A percentile compares a stretch with the other conserved stretches of the same genome.
These are phyloP conservation scores for Hydrozoanthus tunicans DNA, from an alignment of 64 coral and sea anemone genomes.

Conservation along the genomic window DNA sequence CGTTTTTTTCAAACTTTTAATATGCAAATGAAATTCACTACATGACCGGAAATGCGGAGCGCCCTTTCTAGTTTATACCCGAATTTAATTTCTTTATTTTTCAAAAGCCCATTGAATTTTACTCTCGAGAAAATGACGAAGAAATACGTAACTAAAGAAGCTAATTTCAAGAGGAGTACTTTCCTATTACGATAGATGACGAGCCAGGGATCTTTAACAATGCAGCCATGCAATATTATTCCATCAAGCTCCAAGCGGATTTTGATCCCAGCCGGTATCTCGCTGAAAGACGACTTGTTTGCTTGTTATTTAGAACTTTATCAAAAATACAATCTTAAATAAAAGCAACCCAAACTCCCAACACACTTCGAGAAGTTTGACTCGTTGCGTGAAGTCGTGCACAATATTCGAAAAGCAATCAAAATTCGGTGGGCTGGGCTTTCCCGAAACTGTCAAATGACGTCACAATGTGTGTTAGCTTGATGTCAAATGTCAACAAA, in stretches of 20 bases:
- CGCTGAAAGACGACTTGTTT: background rate
- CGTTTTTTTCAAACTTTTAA: background rate
- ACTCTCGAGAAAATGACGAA: slow-evolving; percentile 1
- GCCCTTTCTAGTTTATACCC: background rate
- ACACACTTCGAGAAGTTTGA: background rate
- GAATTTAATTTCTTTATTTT: background rate
- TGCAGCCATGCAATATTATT: background rate
- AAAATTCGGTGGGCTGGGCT: slow-evolving; percentile 65
- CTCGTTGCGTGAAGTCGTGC: background rate
- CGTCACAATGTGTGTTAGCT: slow-evolving; percentile 94
- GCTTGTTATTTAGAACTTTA: slow-evolving; percentile 2
- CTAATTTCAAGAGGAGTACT: slow-evolving; percentile 10
- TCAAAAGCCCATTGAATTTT: background rate
- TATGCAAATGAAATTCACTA: background rate
- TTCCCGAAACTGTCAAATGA: slow-evolving; percentile 89
- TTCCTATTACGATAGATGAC: background rate
- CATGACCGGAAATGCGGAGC: slow-evolving; percentile 10
- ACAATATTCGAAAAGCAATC: slow-evolving; percentile 65
- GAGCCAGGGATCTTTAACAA: background rate
- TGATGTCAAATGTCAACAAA: slow-evolving; percentile 99
- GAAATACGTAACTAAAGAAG: background rate
- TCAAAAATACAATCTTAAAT: slow-evolving; percentile 13
- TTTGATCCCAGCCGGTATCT: background rate
- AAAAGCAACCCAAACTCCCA: slow-evolving; percentile 16
- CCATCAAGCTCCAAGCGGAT: background rate